Evolutionary conservation across 2,797 vertebrate genomes (phyloP), one percentile per base, ranked within the genome.

Genomic region (Macropus fuliginosus): DNA sequence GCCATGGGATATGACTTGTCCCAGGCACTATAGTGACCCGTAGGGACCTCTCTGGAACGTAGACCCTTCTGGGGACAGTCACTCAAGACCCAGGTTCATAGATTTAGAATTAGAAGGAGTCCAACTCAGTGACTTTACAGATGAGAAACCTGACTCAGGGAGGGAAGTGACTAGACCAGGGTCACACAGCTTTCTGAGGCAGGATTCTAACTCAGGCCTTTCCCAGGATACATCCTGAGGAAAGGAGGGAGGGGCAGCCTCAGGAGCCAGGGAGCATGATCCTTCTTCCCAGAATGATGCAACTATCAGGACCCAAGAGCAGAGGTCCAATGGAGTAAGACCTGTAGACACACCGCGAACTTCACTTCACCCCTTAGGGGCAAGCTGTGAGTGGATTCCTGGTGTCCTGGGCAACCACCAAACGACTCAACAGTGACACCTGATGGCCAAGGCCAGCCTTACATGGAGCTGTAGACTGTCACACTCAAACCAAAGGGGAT

Each of bases 351-450:
- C 6, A 27, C 21, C 74, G 11, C 21, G 40, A 21, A 46, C 74
- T 1, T 81, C 0, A 0, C 52, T 8, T 52, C 52, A 52, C 52
- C 52, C 2, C 40, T 10, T 46, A 81, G 18, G 66, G 52, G 52
- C 52, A 2, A 74, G 14, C 5, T 8, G 16, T 31, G 5, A 0
- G 31, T 40, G 56, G 28, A 18, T 40, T 74, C n/a, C 66, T 74
- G n/a, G 66, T 21, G 16, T 40, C 66, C 66, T 74, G n/a, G n/a
- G 66, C 66, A 74, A 74, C 59, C 29, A 66, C 13, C 31, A 16
- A 66, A 54, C 54, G 50, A 94, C 95, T 94, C 94, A 54, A 87
- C 62, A 92, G 93, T 95, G 97, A 92, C 98, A 92, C 90, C 94
- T 87, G 29, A 97, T 97, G 98, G 96, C 40, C 87, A 40, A 4